phyloP scores from a whole-genome alignment of 2,113 vertebrate species.

The Oreotrochilus melanogaster region DNA sequence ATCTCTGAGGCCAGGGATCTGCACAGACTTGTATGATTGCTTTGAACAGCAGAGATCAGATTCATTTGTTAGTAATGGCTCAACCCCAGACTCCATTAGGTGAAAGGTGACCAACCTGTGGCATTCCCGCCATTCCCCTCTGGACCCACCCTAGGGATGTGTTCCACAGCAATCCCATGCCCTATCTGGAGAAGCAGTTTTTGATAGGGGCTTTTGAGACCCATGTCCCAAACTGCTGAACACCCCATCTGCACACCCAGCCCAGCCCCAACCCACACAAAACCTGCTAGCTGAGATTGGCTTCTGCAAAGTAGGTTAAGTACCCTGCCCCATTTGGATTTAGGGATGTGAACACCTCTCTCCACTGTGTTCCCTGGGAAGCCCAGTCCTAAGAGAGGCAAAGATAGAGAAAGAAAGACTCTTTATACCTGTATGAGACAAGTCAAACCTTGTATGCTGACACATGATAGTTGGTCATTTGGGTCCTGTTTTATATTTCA shows the following conservation, averaged over 20 bases:
- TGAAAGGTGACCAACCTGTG: neutral
- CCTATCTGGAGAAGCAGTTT: neutral
- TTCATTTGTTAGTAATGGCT: neutral
- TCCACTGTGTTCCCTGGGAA: neutral
- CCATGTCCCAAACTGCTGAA: neutral
- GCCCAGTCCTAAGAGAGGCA: neutral
- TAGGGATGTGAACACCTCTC: neutral
- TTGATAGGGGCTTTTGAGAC: neutral
- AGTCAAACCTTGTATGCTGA: neutral
- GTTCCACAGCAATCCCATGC: neutral
- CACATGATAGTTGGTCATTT: accelerated
- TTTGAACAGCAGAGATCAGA: neutral
- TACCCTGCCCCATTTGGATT: neutral
- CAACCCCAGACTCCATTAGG: neutral
- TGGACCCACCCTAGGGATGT: neutral
- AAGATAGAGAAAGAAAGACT: neutral
- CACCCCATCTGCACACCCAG: neutral
- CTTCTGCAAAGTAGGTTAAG: neutral
- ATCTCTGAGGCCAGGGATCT: neutral
- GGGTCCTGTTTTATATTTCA: neutral
- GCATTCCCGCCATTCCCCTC: neutral
- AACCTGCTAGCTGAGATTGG: neutral
- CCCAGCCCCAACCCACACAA: neutral
- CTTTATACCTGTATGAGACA: neutral
- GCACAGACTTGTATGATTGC: neutral